These are phyloP conservation scores for Crypturellus tataupa DNA, from an alignment of 2,797 vertebrate genomes.

Conservation along the genomic window DNA sequence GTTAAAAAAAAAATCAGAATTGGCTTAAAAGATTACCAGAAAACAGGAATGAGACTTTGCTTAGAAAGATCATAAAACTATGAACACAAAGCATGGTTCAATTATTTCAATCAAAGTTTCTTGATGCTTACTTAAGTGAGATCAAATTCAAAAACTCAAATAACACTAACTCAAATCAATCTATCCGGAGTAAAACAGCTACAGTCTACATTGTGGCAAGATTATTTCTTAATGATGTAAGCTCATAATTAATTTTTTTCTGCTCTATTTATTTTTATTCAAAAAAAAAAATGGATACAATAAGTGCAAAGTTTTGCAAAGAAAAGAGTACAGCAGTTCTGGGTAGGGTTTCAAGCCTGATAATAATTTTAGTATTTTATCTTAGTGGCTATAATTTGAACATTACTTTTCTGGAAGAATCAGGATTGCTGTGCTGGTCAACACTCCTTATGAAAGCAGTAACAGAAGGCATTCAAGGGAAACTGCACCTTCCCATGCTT, in stretches of 20 bases:
- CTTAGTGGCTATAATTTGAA: background rate
- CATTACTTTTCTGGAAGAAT: background rate
- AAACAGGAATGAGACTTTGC: background rate
- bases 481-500: background rate
- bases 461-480: background rate
- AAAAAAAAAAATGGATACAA: background rate
- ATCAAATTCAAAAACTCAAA: background rate
- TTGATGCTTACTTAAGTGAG: background rate
- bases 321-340: background rate
- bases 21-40: background rate
- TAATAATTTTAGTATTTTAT: background rate
- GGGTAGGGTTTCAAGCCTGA: background rate
- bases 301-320: background rate
- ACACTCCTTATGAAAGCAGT: background rate
- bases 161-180: background rate
- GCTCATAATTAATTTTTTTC: background rate
- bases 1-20: background rate
- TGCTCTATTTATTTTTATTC: background rate
- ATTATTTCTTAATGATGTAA: background rate
- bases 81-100: background rate
- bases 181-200: background rate
- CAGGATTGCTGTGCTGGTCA: background rate
- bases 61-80: background rate
- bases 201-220: background rate
- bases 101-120: background rate